A percentile compares a stretch with the other conserved stretches of the same genome.
Conservation (phyloP, 1,140 invertebrate species). For the Scaptomyza hsui region DNA sequence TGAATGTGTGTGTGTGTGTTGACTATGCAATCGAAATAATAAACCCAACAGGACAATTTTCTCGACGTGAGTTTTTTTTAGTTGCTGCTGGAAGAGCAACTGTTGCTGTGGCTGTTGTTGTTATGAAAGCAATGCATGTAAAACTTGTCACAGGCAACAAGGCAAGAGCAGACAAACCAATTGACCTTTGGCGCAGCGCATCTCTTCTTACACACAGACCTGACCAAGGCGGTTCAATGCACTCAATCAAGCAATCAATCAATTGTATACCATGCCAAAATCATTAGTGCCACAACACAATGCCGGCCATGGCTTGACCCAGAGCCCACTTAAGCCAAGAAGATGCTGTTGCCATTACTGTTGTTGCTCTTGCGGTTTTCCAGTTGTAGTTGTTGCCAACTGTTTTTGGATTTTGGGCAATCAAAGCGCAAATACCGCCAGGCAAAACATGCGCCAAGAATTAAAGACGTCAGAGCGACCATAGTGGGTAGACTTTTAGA, state of each 20-base stretch:
- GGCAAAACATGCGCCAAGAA: slow-evolving; percentile 68
- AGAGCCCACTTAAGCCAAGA: slow-evolving; percentile 73
- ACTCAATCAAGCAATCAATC: slow-evolving; percentile 80
- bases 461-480: slow-evolving; percentile 36
- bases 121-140: slow-evolving; percentile 59
- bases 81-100: slow-evolving; percentile 20
- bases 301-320: slow-evolving; percentile 73
- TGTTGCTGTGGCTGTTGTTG: slow-evolving; percentile 35
- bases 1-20: not conserved
- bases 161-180: slow-evolving; percentile 57
- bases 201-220: slow-evolving; percentile 10
- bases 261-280: slow-evolving; percentile 74
- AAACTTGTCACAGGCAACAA: slow-evolving; percentile 63
- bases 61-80: slow-evolving; percentile 65
- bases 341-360: slow-evolving; percentile 24
- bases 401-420: slow-evolving; percentile 68
- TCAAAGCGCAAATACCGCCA: slow-evolving; percentile 77
- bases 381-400: slow-evolving; percentile 26
- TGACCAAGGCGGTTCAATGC: slow-evolving; percentile 49
- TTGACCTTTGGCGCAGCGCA: slow-evolving; percentile 57
- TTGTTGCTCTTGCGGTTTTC: slow-evolving; percentile 4
- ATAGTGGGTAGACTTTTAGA: slow-evolving; percentile 3
- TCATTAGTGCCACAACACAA: slow-evolving; percentile 77
- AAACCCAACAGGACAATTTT: slow-evolving; percentile 81
- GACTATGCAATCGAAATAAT: slow-evolving; percentile 75